A percentile compares a stretch with the other conserved stretches of the same genome.
Conservation (phyloP, 1,140 invertebrate species). For the Holotrichia oblita region DNA sequence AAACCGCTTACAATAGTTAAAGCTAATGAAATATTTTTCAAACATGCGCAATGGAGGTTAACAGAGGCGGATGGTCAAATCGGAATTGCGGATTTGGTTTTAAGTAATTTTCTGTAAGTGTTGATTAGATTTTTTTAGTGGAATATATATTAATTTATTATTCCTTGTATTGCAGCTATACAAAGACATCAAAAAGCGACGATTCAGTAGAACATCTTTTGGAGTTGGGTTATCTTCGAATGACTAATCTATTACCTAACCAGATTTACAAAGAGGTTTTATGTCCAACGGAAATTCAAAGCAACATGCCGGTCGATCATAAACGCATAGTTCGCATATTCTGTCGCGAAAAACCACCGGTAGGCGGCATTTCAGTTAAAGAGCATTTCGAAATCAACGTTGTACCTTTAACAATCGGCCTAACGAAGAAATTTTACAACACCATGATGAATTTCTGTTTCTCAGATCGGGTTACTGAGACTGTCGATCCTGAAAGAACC, state of each 20-base stretch:
- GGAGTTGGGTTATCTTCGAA: slow-evolving; percentile 95
- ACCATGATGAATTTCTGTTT: slow-evolving; percentile 99
- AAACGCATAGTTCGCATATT: slow-evolving; percentile 86
- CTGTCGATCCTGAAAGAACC: slow-evolving; percentile 75
- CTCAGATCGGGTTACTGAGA: slow-evolving; percentile 92
- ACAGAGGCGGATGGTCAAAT: slow-evolving; percentile 98
- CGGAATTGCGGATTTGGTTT: slow-evolving; percentile 93
- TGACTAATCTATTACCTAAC: slow-evolving; percentile 94
- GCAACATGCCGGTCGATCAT: slow-evolving; percentile 88
- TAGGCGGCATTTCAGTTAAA: slow-evolving; percentile 97
- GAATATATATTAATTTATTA: slow-evolving; percentile 2
- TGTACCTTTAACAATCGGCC: slow-evolving; percentile 89
- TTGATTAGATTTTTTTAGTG: neutral
- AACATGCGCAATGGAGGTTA: slow-evolving; percentile 97
- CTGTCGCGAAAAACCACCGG: slow-evolving; percentile 89
- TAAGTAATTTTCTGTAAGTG: slow-evolving; percentile 92
- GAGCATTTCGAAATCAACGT: slow-evolving; percentile 98
- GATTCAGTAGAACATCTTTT: slow-evolving; percentile 97
- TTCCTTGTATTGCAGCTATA: slow-evolving; percentile 72
- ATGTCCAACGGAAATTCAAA: slow-evolving; percentile 85
- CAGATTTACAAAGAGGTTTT: slow-evolving; percentile 94
- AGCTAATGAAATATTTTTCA: slow-evolving; percentile 97
- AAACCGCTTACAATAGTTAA: slow-evolving; percentile 81
- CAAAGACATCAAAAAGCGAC: slow-evolving; percentile 95
- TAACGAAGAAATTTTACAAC: slow-evolving; percentile 97